These are phyloP conservation scores for Marmota monax DNA, from an alignment of 2,113 vertebrate genomes.

Conservation along the genomic window DNA sequence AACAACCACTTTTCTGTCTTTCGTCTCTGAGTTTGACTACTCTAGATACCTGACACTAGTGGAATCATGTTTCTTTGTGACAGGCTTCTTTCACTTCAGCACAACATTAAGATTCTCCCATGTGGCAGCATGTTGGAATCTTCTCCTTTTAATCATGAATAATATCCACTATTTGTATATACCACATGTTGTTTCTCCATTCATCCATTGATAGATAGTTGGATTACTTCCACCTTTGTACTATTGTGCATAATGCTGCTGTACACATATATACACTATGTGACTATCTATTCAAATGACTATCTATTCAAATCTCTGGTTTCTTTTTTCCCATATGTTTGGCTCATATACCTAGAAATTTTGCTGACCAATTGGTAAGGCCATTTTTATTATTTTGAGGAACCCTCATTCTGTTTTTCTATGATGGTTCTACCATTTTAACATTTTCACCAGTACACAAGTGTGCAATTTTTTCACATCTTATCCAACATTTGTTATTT, in stretches of 20 bases:
- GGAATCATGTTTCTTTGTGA: not conserved
- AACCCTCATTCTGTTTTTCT: not conserved
- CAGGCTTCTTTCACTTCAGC: not conserved
- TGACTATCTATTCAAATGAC: not conserved
- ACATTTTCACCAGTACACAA: not conserved
- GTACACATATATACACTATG: not conserved
- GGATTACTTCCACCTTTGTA: not conserved
- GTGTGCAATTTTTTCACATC: not conserved
- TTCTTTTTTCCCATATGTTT: not conserved
- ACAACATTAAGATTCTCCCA: not conserved
- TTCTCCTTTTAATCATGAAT: not conserved
- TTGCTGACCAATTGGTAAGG: not conserved
- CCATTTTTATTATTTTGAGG: not conserved
- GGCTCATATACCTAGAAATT: not conserved
- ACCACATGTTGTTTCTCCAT: not conserved
- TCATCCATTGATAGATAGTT: not conserved
- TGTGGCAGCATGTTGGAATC: not conserved
- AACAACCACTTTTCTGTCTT: not conserved
- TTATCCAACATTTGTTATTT: not conserved
- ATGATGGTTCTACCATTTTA: not conserved
- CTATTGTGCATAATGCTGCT: not conserved
- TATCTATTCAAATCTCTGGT: not conserved
- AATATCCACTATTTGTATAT: not conserved
- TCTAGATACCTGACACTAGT: not conserved
- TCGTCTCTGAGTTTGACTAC: not conserved